These are phyloP conservation scores for Gerris buenoi DNA, from an alignment of 1,140 invertebrate species.

Conservation along the genomic window DNA sequence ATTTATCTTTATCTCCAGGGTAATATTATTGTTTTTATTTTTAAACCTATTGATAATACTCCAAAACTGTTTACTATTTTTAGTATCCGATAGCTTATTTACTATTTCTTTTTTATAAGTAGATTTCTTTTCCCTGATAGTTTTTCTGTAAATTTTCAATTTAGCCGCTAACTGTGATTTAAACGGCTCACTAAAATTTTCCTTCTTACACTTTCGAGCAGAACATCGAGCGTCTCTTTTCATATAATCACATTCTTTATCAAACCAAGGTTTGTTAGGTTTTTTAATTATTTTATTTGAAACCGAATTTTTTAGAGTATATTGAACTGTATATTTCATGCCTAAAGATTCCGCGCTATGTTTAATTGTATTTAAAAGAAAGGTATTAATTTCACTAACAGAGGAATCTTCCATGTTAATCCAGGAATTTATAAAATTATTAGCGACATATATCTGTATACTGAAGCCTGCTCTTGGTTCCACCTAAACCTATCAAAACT, in stretches of 20 bases:
- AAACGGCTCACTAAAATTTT: background rate
- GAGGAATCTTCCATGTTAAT: background rate
- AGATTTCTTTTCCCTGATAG: background rate
- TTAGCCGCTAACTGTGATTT: background rate
- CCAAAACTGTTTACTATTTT: no score
- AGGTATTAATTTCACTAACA: background rate
- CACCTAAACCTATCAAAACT: background rate
- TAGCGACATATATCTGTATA: background rate
- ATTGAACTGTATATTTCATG: no score
- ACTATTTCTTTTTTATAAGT: background rate
- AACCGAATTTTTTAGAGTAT: background rate
- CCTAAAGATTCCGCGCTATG: background rate
- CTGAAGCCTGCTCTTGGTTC: background rate
- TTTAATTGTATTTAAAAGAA: background rate
- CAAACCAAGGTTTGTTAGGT: background rate
- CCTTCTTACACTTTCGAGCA: background rate
- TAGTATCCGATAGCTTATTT: no score
- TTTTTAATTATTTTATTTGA: background rate
- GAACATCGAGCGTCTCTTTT: background rate
- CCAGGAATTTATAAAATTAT: background rate
- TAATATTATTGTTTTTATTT: background rate
- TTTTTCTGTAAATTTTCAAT: background rate
- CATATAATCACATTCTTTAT: background rate
- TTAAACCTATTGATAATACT: constrained; percentile 1
- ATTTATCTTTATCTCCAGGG: background rate